These are phyloP conservation scores for Archips crataeganus DNA, from an alignment of 2,888 invertebrate species.

Conservation along the genomic window DNA sequence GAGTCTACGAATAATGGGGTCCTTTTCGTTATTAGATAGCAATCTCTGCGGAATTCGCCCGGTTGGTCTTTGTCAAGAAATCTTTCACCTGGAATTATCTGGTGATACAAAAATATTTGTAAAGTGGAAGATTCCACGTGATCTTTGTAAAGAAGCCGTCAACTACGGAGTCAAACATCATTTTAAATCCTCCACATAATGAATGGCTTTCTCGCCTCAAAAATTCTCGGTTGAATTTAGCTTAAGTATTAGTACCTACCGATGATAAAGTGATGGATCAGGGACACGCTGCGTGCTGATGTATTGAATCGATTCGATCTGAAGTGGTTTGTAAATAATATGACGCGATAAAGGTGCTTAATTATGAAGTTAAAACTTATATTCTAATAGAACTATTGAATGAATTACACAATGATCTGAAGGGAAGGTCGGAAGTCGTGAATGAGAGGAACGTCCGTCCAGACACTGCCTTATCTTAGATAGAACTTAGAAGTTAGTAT, in stretches of 20 bases:
- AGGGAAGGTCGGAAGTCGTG: conserved; percentile 1
- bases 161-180: neutral
- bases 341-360: conserved; percentile 12
- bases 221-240: neutral
- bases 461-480: conserved; percentile 55
- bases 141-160: neutral
- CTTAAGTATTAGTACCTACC: too few relatives aligned
- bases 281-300: too few relatives aligned
- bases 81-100: neutral
- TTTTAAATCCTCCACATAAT: too few relatives aligned
- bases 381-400: neutral
- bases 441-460: conserved; percentile 53
- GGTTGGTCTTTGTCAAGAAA: neutral
- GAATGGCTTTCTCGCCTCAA: neutral
- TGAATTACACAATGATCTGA: conserved; percentile 36
- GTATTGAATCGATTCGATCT: neutral
- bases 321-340: neutral
- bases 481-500: conserved; percentile 44
- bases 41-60: neutral
- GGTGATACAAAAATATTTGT: too few relatives aligned
- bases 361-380: neutral
- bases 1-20: neutral
- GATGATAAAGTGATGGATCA: too few relatives aligned
- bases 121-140: neutral
- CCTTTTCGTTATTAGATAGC: neutral